Evolutionary conservation across 1,140 invertebrate species (phyloP), one percentile per base, ranked within the genome.

Genomic region (Sycophila sp.): DNA sequence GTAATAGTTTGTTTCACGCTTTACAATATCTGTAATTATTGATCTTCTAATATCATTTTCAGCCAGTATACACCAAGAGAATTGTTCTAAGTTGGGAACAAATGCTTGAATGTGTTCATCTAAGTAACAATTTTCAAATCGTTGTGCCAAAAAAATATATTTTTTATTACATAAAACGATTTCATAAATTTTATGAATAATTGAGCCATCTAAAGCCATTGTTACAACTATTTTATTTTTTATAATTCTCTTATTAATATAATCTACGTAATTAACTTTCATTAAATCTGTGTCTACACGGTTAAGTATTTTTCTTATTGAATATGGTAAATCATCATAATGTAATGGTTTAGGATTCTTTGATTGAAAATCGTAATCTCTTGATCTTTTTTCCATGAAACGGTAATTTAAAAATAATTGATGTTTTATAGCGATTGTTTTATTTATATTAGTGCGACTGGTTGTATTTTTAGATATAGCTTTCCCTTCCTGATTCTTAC

Each of bases 91-190:
- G n/a, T n/a, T n/a, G n/a, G n/a, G n/a, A n/a, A n/a, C n/a, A 40
- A 28, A 71, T 4, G 69, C 24, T 4, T 45, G 40, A 42, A 59
- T 3, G 30, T 56, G 34, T 30, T 56, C 36, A 30, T 63, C 30
- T 15, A 36, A 71, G 45, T 64, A 71, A 56, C 69, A 71, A 55
- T 64, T 36, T 10, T 0, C 22, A 19, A 71, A 30, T 5, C 7
- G 10, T 42, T 71, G 64, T 56, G 69, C 56, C 15, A 71, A 30
- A 13, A 71, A 42, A 28, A 34, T 42, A 53, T 30, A 13, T 22
- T 63, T 49, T 26, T 36, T 6, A 22, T 42, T 30, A 22, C 56
- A 7, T 13, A 56, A 51, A 17, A 64, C 19, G 42, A 71, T 64
- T 32, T 30, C 36, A 5, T 71, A 34, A 26, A 63, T 51, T 40